These are phyloP conservation scores for Heterotis niloticus DNA, from an alignment of 2,113 vertebrate species.

Conservation along the genomic window DNA sequence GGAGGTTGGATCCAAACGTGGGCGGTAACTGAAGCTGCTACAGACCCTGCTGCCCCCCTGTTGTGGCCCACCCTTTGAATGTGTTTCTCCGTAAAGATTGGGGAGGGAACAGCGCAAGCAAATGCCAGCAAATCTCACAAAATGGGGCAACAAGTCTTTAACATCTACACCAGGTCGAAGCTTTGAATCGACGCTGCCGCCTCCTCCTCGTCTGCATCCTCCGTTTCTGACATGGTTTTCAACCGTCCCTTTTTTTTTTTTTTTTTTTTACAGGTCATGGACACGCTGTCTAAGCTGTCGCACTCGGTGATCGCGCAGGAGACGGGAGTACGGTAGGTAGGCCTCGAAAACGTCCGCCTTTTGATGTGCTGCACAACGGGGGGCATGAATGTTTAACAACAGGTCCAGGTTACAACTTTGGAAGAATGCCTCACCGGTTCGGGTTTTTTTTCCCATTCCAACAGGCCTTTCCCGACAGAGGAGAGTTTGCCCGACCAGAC, in stretches of 20 bases:
- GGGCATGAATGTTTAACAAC: background rate
- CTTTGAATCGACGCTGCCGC: background rate
- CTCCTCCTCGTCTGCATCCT: background rate
- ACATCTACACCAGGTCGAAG: background rate
- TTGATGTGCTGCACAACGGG: background rate
- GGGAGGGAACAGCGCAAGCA: too few species aligned
- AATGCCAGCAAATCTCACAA: too few species aligned
- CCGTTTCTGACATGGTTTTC: too few species aligned
- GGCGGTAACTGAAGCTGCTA: too few species aligned
- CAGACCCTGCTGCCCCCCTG: too few species aligned
- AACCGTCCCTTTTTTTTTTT: background rate
- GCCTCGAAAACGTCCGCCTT: too few species aligned
- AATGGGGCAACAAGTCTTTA: too few species aligned
- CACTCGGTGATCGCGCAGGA: slow-evolving; percentile 69
- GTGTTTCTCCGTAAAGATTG: too few species aligned
- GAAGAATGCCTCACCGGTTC: slow-evolving; percentile 10
- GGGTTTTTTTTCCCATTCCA: slow-evolving; percentile 36
- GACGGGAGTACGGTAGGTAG: slow-evolving; percentile 80
- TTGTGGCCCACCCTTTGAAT: too few species aligned
- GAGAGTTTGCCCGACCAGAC: slow-evolving; percentile 82
- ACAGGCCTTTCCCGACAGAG: slow-evolving; percentile 85
- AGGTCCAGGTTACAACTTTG: background rate
- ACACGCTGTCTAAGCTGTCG: slow-evolving; percentile 86
- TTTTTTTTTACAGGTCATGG: slow-evolving; percentile 75
- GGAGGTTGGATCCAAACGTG: too few species aligned